Evolutionary conservation across 2,113 vertebrate species (phyloP).

Genomic region (Polypterus senegalus): DNA sequence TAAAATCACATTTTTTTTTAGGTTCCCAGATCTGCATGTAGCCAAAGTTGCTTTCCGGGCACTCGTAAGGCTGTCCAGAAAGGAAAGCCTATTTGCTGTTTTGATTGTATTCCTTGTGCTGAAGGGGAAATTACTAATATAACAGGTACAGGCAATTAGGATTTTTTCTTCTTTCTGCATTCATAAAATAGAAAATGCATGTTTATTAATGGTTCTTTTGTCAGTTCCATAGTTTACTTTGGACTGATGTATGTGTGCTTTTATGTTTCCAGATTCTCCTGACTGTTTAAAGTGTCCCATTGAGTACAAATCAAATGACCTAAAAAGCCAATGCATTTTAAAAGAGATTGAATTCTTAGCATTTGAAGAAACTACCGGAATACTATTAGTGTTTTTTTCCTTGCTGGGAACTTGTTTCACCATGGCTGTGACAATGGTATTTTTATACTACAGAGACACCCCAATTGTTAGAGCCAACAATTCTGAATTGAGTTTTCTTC

Average conservation of each 20-base stretch:
- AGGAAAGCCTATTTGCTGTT: constrained; percentile 28
- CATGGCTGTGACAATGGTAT: constrained; percentile 29
- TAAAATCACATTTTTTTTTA: constrained; percentile 14
- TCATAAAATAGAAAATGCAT: too few relatives aligned
- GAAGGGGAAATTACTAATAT: constrained; percentile 41
- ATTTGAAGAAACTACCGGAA: constrained; percentile 20
- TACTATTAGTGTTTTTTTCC: constrained; percentile 16
- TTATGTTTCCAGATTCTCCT: constrained; percentile 21
- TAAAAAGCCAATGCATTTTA: constrained; percentile 18
- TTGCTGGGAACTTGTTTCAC: constrained; percentile 18
- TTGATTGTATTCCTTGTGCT: constrained; percentile 32
- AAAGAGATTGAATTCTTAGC: constrained; percentile 24
- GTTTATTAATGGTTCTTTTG: too few relatives aligned
- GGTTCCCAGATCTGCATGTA: constrained; percentile 42
- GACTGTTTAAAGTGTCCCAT: constrained; percentile 27
- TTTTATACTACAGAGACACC: constrained; percentile 23
- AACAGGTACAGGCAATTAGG: constrained; percentile 25
- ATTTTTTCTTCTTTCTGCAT: too few relatives aligned
- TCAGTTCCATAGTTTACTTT: too few relatives aligned
- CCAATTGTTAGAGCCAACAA: constrained; percentile 31
- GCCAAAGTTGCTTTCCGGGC: constrained; percentile 37
- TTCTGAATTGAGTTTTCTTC: constrained; percentile 26
- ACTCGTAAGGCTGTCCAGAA: constrained; percentile 46
- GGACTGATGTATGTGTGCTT: neutral
- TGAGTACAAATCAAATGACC: constrained; percentile 29